Evolutionary conservation across 2,113 vertebrate genomes (phyloP), one percentile per base, ranked within the genome.

Genomic region (Mohoua ochrocephala): DNA sequence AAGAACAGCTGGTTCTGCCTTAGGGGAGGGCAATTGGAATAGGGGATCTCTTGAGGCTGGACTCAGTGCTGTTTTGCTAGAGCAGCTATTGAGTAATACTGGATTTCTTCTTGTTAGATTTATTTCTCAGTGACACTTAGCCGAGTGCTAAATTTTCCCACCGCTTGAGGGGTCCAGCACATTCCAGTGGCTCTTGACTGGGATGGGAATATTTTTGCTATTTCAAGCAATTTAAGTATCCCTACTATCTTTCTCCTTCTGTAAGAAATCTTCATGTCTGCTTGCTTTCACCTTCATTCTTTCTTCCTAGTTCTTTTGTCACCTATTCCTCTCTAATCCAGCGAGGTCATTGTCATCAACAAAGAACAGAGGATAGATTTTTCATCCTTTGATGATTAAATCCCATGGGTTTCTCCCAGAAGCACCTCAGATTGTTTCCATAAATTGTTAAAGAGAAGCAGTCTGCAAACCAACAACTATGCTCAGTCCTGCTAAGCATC

Each of bases 51-150:
- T 65, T 68, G 93, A 93, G 79, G 80, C 89, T 84, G 86, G 41
- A 53, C 28, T 93, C 68, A 59, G 27, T 39, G n/a, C 35, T 81
- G 31, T 91, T 85, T 95, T 84, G 47, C 44, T 53, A 9, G 44
- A 87, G 44, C 41, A 84, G 64, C 52, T 87, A 42, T 93, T 92
- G 76, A 91, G 81, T 61, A 97, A 95, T 56, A 26, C 52, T 91
- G 41, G 26, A 75, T 91, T 92, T 79, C 83, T 89, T 7, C 41
- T 95, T 84, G 30, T 35, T 84, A 69, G 63, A 78, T 93, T 95
- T 95, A 75, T 93, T 96, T 96, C 65, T 76, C 1, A 6, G 53
- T 71, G 53, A 79, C 41, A 22, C n/a, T 80, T 80, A 87, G 39
- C 39, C 4, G 3, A 73, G 41, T 65, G 57, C 70, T 71, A 49